Base-by-base conservation (phyloP, 1,140 invertebrate genomes). In the Rhagoletis zephyria region DNA sequence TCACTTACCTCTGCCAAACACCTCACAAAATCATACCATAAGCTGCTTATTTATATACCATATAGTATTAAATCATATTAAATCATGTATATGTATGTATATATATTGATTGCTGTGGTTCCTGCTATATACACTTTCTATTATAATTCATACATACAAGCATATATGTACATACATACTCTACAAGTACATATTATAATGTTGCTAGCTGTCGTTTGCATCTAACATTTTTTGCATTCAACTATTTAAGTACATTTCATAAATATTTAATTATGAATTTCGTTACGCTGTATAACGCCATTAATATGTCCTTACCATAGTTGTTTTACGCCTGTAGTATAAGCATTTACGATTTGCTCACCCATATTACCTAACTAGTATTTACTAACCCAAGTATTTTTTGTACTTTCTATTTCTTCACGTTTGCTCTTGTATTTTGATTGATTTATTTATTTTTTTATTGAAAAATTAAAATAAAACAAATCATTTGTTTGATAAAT, bases 341-440 rank as follows among this genome's bases (percentile, higher is more conserved):
- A 56, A 56, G 19, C 45, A 51, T 48, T n/a, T 56, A 81, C 74
- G 14, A 59, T 81, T 81, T 59, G 74, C 74, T 16, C 48, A 6
- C 74, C 45, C 74, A 56, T 56, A 51, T 63, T 16, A 19, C 2
- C 30, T 30, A 30, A 30, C 30, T 30, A 30, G 30, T 30, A 30
- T 30, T 19, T 81, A 81, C 74, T 81, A 81, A 81, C 48, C 74
- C 74, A 51, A 56, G 48, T 56, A 81, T 67, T 67, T 65, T 64
- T 59, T 87, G 74, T 61, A 74, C 16, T 85, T 60, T 81, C 81
- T 85, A 59, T 87, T 65, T 65, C 64, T 85, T 77, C 70, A 51
- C 81, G 77, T 77, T 74, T 87, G 74, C 74, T 81, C 74, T 81
- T 81, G 74, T 56, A 81, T 81, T 81, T 81, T 16, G 19, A 56